Evolutionary conservation across 1,140 invertebrate species (phyloP), one percentile per base, ranked within the genome.

Genomic region (Drosophila oshimai): DNA sequence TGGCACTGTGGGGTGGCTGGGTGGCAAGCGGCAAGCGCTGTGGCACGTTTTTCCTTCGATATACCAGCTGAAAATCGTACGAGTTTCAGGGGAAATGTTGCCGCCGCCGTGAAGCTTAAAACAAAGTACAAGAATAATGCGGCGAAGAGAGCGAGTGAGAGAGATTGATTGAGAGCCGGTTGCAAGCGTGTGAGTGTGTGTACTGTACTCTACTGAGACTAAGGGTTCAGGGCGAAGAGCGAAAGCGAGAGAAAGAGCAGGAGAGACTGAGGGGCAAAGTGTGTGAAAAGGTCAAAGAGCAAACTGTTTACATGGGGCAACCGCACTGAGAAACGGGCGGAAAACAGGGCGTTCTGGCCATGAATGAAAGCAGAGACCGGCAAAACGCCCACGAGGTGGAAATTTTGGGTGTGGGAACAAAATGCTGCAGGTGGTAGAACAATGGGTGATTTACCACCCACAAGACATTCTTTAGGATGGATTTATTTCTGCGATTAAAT

Each of bases 31-130:
- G 50, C 51, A 53, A 72, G 57, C 37, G 34, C 34, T 78, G 76
- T 71, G 76, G 76, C 76, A 87, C 83, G 81, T 87, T 88, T 81
- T 87, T 75, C 75, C 37, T 55, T 83, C 45, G 83, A 70, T 87
- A 87, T 87, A 87, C 81, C 83, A 87, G 81, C 81, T 87, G 69
- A 87, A 87, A 87, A 87, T 87, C 81, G 53, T 87, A 87, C 61
- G 81, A 87, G 73, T 74, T 87, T 88, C 69, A 87, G 81, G 81
- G 81, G 81, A 87, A 87, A 88, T 74, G 68, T 36, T 60, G 62
- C 57, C 57, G 53, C 51, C 51, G 57, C 62, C 60, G 17, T 12
- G 26, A 50, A 73, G 47, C 68, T 60, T 37, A 33, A 72, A 49
- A 70, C 65, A 75, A 60, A 65, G 62, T 54, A 79, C 51, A 80